Evolutionary conservation across 37 sponge, comb jelly and placozoan species (phyloP), one percentile per base, ranked within the genome.

Genomic region (Aplysina aerophoba): DNA sequence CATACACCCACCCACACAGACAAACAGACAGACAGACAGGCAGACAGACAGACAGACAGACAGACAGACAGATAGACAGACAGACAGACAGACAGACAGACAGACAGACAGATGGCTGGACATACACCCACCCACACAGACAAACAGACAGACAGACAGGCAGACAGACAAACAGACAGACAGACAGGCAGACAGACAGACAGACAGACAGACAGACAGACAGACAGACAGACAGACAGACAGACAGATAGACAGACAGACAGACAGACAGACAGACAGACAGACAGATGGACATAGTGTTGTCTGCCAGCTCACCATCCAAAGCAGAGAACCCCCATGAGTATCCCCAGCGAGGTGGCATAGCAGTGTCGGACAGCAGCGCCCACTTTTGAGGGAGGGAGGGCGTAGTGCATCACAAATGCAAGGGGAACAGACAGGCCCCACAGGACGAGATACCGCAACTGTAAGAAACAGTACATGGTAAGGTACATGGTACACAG

Each of bases 271-370:
- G 62, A 57, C 62, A 25, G 24, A 57, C 19, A n/a, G 15, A 81
- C 82, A 59, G 15, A 59, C 62, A 14, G 50, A 25, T n/a, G n/a
- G n/a, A n/a, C n/a, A n/a, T n/a, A n/a, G n/a, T n/a, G n/a, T n/a
- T n/a, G n/a, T n/a, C n/a, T n/a, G n/a, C n/a, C n/a, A n/a, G n/a
- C 57, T 53, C 28, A 73, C 85, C 80, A 80, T 28, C 83, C 84
- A 63, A 93, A 93, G 73, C 93, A 93, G 15, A 86, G 28, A 27
- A 86, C n/a, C 0, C 87, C 87, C 30, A 93, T 56, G 31, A 73
- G 37, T 4, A 93, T 54, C 4, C 93, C 93, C 1, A 93, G 30
- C 4, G 36, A 19, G 0, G 61, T 38, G 65, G 84, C 62, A 69
- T 63, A 85, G 66, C 50, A 21, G 65, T 89, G 79, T 0, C 93